Base-by-base conservation (phyloP, 2,888 invertebrate genomes). In the Labia minor region DNA sequence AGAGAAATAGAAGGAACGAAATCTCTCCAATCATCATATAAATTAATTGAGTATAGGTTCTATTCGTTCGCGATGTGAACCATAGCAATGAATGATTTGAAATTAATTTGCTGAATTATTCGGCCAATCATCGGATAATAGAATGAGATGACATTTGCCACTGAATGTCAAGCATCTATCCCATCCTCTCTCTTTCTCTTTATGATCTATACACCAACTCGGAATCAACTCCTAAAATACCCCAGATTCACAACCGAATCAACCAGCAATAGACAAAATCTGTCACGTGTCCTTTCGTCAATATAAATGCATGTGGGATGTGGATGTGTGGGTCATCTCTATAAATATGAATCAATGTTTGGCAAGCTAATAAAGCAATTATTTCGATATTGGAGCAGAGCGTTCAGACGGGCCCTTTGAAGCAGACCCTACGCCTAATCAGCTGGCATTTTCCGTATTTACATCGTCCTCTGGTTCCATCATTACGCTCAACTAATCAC, bases 331-430 rank as follows among this genome's bases (percentile, higher is more conserved):
- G 26, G n/a, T 8, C 26, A 8, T 6, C 26, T 26, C 26, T 26
- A 26, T 26, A 26, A 26, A 26, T 26, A 26, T 26, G 26, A 26
- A 26, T 26, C 26, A 26, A 8, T 49, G 49, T 49, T 49, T 49
- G 49, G n/a, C n/a, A 14, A 49, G 49, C 49, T 49, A 49, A 49
- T 49, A 49, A 49, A 49, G 49, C 49, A 49, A 49, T 49, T 49
- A 49, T 49, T 49, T 49, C 49, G 49, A 49, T 49, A 49, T 49
- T 49, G 49, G 49, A 3, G n/a, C n/a, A 14, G n/a, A 3, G 16
- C 14, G 16, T 49, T 49, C n/a, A 49, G 14, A 10, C 49, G 3
- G 26, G 26, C n/a, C 49, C 49, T 49, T 49, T 49, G 49, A 49
- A 49, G 49, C 49, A 4, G 16, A 49, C 49, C 49, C 8, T 2